Base-by-base conservation (phyloP, 2,888 invertebrate genomes). In the Disparrhopalites patrizii region DNA sequence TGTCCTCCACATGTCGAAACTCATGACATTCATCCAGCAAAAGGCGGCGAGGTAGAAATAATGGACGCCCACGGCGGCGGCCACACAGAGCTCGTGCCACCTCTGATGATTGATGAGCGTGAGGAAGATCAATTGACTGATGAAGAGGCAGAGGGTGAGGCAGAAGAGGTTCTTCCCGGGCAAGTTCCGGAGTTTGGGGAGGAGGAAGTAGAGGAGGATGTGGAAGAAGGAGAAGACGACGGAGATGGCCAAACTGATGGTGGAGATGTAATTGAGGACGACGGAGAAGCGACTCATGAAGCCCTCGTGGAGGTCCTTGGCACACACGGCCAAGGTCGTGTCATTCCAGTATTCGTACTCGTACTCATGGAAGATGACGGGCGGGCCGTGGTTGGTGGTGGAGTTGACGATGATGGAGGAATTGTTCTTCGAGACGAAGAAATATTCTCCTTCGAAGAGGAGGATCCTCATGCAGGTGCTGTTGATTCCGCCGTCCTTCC, bases 1-100 rank as follows among this genome's bases (percentile, higher is more conserved):
- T 0, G 81, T 81, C 50, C 78, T 73, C 76, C 79, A 81, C 47
- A 81, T 78, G 68, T 81, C 81, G 61, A 80, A 75, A 40, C 81
- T 79, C 77, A 81, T 78, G 7, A 80, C 77, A 69, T 79, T 81
- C 79, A 80, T 80, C 82, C 82, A 82, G 69, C 78, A 78, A 74
- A 81, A 81, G 1, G 80, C 76, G 0, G 79, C 77, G 33, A 82
- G 75, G 71, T 78, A 80, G 65, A 76, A 77, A 72, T 77, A 81
- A 69, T 82, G 81, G 60, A 80, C 76, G 2, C 75, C 40, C 0
- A 79, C 73, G 2, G 77, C 79, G 1, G 78, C 62, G 1, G 69
- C 62, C 18, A 76, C 61, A 30, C 78, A 78, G 67, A 71, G 28
- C 50, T 69, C 67, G 3, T 13, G 27, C 36, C 52, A 65, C 23